Conservation (phyloP, 64 coral and sea anemone species). For the Orbicella faveolata region DNA sequence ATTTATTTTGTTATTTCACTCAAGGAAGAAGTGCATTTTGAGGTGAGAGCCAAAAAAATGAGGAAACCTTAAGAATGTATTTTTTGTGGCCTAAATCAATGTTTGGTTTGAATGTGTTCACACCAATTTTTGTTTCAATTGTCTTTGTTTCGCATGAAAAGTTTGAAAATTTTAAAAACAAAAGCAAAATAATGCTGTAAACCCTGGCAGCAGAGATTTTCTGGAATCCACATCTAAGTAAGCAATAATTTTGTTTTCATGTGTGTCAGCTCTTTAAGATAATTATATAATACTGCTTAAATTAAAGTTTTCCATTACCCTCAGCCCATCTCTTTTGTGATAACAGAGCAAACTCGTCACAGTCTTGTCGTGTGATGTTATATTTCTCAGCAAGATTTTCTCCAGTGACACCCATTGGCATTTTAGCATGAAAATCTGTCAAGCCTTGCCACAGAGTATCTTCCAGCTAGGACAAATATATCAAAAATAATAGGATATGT, state of each 20-base stretch:
- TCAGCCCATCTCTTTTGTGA: slow-evolving; percentile 94
- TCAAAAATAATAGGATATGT: background rate
- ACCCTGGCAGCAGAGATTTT: too few species aligned
- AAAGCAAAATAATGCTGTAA: background rate
- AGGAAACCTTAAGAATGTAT: too few species aligned
- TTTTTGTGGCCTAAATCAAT: too few species aligned
- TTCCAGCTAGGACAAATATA: slow-evolving; percentile 60
- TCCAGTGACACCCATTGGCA: slow-evolving; percentile 96
- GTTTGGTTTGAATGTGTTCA: too few species aligned
- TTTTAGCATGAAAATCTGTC: slow-evolving; percentile 74
- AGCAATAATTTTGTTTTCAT: background rate
- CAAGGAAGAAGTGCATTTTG: too few species aligned
- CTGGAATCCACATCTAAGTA: background rate
- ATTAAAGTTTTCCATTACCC: slow-evolving; percentile 41
- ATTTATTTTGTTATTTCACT: too few species aligned
- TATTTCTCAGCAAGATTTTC: slow-evolving; percentile 99
- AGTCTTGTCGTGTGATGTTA: slow-evolving; percentile 79
- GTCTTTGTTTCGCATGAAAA: too few species aligned
- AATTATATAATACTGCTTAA: too few species aligned
- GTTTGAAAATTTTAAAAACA: background rate
- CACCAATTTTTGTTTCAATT: too few species aligned
- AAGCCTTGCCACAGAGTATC: slow-evolving; percentile 94
- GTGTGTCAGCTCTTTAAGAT: background rate
- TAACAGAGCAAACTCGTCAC: slow-evolving; percentile 87
- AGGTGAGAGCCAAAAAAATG: too few species aligned